phyloP scores from a whole-genome alignment of 23 tunicate genomes.

The Pegea sp. region DNA sequence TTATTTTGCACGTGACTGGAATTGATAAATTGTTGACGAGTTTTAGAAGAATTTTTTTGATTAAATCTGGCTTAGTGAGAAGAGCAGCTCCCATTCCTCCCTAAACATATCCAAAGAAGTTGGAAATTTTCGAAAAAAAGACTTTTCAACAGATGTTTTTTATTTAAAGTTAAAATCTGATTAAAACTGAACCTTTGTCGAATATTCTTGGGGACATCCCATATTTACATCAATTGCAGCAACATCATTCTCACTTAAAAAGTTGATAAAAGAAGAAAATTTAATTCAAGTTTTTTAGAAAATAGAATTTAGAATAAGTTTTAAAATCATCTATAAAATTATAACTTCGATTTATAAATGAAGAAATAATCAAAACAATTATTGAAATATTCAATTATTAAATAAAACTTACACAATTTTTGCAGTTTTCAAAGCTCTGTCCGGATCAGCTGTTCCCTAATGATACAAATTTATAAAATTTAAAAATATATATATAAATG shows the following conservation, averaged over 20 bases:
- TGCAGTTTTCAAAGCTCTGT: conserved; percentile 81
- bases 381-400: too few relatives aligned
- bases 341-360: not conserved
- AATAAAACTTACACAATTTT: conserved; percentile 61
- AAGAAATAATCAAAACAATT: too few relatives aligned
- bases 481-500: not conserved
- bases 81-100: conserved; percentile 99
- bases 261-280: conserved; percentile 1
- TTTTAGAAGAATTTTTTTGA: conserved; percentile 45
- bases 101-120: conserved; percentile 5
- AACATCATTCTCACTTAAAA: conserved; percentile 55
- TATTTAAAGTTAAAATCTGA: not conserved
- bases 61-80: conserved; percentile 39
- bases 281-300: not conserved
- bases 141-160: not conserved
- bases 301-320: not conserved
- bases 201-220: conserved; percentile 99
- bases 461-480: not conserved
- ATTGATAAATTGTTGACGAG: conserved; percentile 45
- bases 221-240: conserved; percentile 93
- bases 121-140: not conserved
- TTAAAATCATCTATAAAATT: not conserved
- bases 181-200: conserved; percentile 87
- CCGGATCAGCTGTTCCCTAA: conserved; percentile 84
- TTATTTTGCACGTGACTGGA: conserved; percentile 81